phyloP scores from a whole-genome alignment of 1,140 invertebrate genomes.

The Zaprionus tsacasi region DNA sequence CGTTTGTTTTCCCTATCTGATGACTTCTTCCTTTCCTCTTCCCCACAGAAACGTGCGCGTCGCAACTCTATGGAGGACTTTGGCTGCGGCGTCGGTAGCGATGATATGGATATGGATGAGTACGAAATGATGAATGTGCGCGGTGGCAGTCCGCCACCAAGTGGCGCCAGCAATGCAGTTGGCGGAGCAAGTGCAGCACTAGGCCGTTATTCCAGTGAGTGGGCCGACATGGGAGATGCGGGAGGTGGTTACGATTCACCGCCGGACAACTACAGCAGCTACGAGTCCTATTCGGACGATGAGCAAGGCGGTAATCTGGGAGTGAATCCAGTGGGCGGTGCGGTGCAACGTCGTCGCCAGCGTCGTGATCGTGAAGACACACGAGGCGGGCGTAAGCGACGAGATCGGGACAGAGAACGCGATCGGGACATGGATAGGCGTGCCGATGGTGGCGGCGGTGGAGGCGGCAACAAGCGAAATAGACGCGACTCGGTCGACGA shows the following conservation, averaged over 20 bases:
- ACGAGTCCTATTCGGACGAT: conserved; percentile 85
- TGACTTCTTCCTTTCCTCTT: not conserved
- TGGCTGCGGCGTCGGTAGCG: conserved; percentile 38
- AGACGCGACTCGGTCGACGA: conserved; percentile 60
- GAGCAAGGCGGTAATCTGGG: conserved; percentile 65
- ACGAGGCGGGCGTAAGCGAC: conserved; percentile 47
- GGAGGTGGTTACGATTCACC: conserved; percentile 81
- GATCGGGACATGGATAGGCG: conserved; percentile 81
- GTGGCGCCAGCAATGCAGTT: conserved; percentile 46
- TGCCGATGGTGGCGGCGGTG: conserved; percentile 49
- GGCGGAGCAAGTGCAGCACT: not conserved
- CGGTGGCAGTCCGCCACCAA: conserved; percentile 87
- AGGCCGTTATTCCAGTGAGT: conserved; percentile 30
- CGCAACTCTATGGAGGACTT: conserved; percentile 30
- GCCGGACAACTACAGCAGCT: conserved; percentile 84
- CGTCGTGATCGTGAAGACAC: conserved; percentile 42
- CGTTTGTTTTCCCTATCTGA: not conserved
- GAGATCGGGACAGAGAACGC: conserved; percentile 77
- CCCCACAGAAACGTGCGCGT: conserved; percentile 57
- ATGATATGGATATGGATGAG: conserved; percentile 86
- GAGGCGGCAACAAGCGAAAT: conserved; percentile 64
- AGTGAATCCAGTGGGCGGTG: conserved; percentile 41
- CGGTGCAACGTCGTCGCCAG: conserved; percentile 72
- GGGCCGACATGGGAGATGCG: conserved; percentile 36
- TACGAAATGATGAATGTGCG: conserved; percentile 91